These are phyloP conservation scores for Gnatocerus cornutus DNA, from an alignment of 2,888 invertebrate genomes.

Conservation along the genomic window DNA sequence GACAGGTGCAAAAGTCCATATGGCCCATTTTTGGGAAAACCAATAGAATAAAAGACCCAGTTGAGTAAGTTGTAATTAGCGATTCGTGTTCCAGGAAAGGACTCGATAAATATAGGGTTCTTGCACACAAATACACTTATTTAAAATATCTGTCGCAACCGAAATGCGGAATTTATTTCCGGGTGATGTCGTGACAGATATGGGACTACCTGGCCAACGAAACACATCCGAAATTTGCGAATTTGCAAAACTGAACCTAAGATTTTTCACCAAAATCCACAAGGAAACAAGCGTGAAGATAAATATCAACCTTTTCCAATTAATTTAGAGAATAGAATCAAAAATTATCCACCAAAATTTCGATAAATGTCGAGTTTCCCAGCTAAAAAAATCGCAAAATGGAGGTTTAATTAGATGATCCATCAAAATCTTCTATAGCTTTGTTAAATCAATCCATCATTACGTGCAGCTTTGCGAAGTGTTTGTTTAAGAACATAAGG, in stretches of 20 bases:
- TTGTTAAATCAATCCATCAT: no score
- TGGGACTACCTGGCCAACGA: not conserved
- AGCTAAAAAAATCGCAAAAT: no score
- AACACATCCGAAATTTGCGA: not conserved
- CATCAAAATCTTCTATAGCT: no score
- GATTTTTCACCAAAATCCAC: not conserved
- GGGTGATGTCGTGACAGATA: constrained; percentile 54
- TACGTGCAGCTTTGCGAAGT: no score
- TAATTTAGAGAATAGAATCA: no score
- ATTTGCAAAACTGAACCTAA: not conserved
- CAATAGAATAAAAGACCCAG: constrained; percentile 45
- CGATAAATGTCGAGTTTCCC: no score
- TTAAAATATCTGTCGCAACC: constrained; percentile 56
- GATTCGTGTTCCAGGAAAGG: constrained; percentile 57
- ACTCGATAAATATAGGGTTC: constrained; percentile 57
- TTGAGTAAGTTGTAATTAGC: constrained; percentile 56
- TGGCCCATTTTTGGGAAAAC: constrained; percentile 48
- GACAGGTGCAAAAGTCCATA: constrained; percentile 55
- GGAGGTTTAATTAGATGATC: no score
- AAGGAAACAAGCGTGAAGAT: no score
- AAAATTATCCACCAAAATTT: no score
- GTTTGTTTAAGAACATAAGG: no score
- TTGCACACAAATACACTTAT: constrained; percentile 49
- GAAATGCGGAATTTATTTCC: constrained; percentile 57
- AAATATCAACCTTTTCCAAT: no score